Conservation (phyloP, 2,113 vertebrate genomes). For the Mellivora capensis region DNA sequence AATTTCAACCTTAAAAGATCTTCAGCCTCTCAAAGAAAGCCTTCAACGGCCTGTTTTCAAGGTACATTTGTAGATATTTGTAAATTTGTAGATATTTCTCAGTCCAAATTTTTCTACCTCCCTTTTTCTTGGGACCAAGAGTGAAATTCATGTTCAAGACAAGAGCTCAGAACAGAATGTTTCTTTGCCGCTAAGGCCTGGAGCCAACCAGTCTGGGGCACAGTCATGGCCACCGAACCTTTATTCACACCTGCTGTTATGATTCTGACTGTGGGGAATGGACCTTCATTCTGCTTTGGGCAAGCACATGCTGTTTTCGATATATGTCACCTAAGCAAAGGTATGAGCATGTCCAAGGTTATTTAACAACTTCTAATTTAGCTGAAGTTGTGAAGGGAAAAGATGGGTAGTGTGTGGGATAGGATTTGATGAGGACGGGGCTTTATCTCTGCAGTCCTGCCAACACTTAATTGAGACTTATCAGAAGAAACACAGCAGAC, state of each 20-base stretch:
- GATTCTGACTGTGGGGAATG: neutral
- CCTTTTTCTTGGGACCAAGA: neutral
- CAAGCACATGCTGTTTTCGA: neutral
- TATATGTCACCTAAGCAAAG: neutral
- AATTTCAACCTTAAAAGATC: neutral
- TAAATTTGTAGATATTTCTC: neutral
- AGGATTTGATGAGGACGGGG: rapidly evolving
- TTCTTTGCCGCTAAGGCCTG: neutral
- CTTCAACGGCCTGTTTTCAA: neutral
- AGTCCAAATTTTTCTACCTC: neutral
- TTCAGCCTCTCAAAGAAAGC: neutral
- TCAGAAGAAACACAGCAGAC: neutral
- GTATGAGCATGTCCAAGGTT: neutral
- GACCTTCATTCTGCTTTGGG: neutral
- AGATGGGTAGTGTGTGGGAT: rapidly evolving
- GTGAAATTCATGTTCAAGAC: neutral
- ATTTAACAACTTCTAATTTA: neutral
- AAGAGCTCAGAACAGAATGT: neutral
- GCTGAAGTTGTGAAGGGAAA: neutral
- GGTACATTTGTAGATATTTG: neutral
- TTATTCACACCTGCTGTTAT: neutral
- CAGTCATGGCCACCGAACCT: no score
- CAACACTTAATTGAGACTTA: neutral
- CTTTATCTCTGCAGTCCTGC: neutral
- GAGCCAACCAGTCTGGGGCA: neutral